phyloP scores from a whole-genome alignment of 1,140 invertebrate genomes.

The Drosophila oshimai region DNA sequence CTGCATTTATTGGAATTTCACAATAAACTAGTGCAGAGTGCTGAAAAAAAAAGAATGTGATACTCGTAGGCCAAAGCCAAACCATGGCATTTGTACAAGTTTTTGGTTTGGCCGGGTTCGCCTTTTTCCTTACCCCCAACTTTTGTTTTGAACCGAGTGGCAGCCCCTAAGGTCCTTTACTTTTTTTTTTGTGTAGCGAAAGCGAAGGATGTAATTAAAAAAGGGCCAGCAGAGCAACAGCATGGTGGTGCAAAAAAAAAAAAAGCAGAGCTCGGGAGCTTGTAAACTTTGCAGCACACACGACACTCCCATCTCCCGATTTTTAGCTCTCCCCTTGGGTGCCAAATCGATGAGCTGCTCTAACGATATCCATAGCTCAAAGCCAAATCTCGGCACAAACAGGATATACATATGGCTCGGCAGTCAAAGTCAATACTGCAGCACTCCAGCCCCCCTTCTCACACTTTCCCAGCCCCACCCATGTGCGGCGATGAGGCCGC shows the following conservation, averaged over 20 bases:
- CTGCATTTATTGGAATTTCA: conserved; percentile 74
- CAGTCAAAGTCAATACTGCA: conserved; percentile 69
- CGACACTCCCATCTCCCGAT: conserved; percentile 10
- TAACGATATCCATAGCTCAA: conserved; percentile 78
- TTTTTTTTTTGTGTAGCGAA: conserved; percentile 14
- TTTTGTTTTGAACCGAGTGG: background rate
- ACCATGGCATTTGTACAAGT: conserved; percentile 65
- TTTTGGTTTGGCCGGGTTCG: conserved; percentile 49
- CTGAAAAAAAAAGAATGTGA: background rate
- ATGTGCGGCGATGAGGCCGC: conserved; percentile 39
- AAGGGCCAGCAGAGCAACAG: conserved; percentile 53
- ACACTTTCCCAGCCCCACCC: background rate
- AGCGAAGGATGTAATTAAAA: conserved; percentile 74
- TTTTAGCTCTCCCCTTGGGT: conserved; percentile 1
- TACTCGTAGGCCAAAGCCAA: conserved; percentile 65
- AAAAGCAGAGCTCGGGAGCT: background rate
- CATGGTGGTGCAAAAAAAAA: background rate
- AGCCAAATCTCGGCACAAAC: conserved; percentile 78
- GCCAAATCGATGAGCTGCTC: conserved; percentile 68
- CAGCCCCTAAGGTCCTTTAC: conserved; percentile 25
- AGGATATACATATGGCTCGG: conserved; percentile 63
- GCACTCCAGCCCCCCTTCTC: background rate
- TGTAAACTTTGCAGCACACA: conserved; percentile 42
- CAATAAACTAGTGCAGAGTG: conserved; percentile 64
- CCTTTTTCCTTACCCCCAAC: background rate